Evolutionary conservation across 2,888 invertebrate genomes (phyloP).

Genomic region (Drosophila borealis): DNA sequence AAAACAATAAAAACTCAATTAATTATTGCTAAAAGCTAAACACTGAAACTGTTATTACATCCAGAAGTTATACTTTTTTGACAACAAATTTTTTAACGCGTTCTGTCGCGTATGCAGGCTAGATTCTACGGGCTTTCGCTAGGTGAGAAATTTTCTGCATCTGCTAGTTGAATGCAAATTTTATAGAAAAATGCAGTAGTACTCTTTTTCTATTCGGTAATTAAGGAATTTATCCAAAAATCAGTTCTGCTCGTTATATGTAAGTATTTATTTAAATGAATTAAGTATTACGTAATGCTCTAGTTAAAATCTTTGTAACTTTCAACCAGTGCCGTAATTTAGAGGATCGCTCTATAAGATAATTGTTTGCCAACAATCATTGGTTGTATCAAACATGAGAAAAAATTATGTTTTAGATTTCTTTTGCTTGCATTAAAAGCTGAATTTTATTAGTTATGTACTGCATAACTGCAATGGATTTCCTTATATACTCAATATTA

Average conservation of each 20-base stretch:
- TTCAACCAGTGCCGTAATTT: too few relatives aligned
- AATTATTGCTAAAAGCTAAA: background rate
- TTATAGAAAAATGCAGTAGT: background rate
- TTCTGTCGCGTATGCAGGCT: background rate
- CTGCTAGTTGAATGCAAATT: background rate
- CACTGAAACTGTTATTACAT: background rate
- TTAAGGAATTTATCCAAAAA: background rate
- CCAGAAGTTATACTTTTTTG: background rate
- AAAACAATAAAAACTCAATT: background rate
- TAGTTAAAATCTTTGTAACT: background rate
- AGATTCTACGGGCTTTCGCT: background rate
- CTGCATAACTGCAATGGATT: too few relatives aligned
- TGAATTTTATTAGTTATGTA: too few relatives aligned
- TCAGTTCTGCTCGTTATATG: background rate
- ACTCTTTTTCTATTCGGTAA: background rate
- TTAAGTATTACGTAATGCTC: background rate
- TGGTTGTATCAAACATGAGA: too few relatives aligned
- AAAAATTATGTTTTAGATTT: too few relatives aligned
- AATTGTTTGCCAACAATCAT: too few relatives aligned
- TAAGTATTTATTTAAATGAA: background rate
- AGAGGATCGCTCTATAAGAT: too few relatives aligned
- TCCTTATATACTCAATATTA: background rate
- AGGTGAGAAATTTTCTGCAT: background rate
- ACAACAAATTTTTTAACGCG: background rate
- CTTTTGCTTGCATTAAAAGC: too few relatives aligned